These are phyloP conservation scores for Megaleporinus macrocephalus DNA, from an alignment of 2,113 vertebrate genomes.

Conservation along the genomic window DNA sequence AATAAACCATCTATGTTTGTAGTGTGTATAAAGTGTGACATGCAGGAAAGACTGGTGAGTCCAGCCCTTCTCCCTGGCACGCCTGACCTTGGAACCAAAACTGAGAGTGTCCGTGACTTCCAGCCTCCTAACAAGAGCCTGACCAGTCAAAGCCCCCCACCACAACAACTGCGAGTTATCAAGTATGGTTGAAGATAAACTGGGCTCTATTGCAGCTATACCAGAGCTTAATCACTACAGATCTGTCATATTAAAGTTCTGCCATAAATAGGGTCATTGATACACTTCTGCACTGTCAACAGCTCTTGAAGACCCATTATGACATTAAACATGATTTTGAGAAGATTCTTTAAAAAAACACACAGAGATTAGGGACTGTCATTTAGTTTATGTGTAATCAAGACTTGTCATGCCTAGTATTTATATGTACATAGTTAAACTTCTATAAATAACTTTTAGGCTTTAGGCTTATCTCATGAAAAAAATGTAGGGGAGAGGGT, in stretches of 20 bases:
- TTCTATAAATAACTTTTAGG: no score
- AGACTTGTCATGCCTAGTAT: no score
- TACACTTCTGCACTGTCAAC: not conserved
- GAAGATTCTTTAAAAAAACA: no score
- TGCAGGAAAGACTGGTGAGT: slow-evolving; percentile 90
- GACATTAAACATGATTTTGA: not conserved
- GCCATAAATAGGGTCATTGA: slow-evolving; percentile 13
- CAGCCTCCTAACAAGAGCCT: slow-evolving; percentile 71
- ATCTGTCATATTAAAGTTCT: slow-evolving; percentile 4
- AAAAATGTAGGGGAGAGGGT: no score
- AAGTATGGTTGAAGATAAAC: slow-evolving; percentile 66
- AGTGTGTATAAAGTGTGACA: slow-evolving; percentile 93
- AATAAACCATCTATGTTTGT: slow-evolving; percentile 24
- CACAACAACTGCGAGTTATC: slow-evolving; percentile 76
- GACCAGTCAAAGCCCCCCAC: slow-evolving; percentile 68
- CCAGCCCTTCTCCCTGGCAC: slow-evolving; percentile 82
- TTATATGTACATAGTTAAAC: no score
- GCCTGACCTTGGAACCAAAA: slow-evolving; percentile 69
- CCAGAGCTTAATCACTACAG: not conserved
- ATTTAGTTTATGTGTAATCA: no score
- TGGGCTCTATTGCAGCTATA: not conserved
- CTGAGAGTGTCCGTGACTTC: slow-evolving; percentile 75
- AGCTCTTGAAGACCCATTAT: not conserved
- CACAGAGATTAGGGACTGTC: no score
- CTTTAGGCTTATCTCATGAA: no score